Evolutionary conservation across 2,888 invertebrate species (phyloP), one percentile per base, ranked within the genome.

Genomic region (Torymus auratus): DNA sequence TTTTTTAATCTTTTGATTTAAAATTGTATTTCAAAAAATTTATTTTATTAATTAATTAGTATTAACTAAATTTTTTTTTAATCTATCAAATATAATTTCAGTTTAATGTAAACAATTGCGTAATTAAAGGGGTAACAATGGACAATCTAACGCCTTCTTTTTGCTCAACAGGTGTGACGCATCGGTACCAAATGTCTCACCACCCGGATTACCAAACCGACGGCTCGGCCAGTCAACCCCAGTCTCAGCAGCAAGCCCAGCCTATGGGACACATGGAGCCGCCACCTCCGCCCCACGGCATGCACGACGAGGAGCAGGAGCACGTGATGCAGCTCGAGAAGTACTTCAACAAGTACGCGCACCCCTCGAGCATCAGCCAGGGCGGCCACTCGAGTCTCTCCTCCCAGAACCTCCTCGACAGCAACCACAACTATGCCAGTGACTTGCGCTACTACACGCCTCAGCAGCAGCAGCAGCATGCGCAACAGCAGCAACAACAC

Each of bases 381-480:
- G 72, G 70, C 23, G 75, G 68, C 2, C 81, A 83, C 64, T 77
- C 81, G 55, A 83, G 81, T 23, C 68, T 78, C 61, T 55, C 69
- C 80, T 72, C 84, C 84, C 91, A 91, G 73, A 91, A 86, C 82
- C 82, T 91, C 12, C 84, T 91, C 70, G 93, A 93, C 88, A 92
- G 92, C 71, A 93, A 93, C 86, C 93, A 93, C 88, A 93, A 93
- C 86, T 91, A 91, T 76, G 90, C 91, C n/a, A 90, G 90, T 78
- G 91, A 91, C 83, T 82, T 91, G 83, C 89, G 91, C 70, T 91
- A 91, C 68, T 90, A 91, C 71, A 86, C 88, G 11, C 86, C 89
- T 0, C 91, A 90, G 62, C 90, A 90, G 83, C 90, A 90, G 83
- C 90, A 89, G 73, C 88, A 89, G 69, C 88, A 89, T 86, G 88